Evolutionary conservation across 2,797 vertebrate species (phyloP).

Genomic region (Tapirus indicus): DNA sequence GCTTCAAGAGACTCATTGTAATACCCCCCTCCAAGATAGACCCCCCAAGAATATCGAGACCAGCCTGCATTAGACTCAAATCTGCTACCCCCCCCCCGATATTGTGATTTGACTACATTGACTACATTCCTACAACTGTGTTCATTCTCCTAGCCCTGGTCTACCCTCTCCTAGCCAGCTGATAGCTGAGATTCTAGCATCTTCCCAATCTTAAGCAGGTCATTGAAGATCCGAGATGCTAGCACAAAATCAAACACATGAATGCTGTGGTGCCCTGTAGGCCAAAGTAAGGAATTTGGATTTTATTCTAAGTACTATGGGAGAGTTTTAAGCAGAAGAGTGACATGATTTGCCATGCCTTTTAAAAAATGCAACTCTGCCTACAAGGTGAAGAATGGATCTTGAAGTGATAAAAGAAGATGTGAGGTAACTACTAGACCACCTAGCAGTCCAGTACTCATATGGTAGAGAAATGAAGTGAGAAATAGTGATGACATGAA

Average conservation of each 20-base stretch:
- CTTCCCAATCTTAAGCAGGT: background rate
- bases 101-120: background rate
- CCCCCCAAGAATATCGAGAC: background rate
- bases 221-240: background rate
- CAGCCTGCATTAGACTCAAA: background rate
- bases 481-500: background rate
- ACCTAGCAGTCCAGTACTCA: background rate
- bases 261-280: background rate
- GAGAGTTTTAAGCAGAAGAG: background rate
- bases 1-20: background rate
- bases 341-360: background rate
- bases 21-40: background rate
- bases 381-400: background rate
- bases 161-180: background rate
- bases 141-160: background rate
- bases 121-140: background rate
- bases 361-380: background rate
- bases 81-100: background rate
- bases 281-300: background rate
- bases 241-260: background rate
- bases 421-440: background rate
- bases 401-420: background rate
- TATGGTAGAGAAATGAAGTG: no score
- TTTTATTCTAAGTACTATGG: background rate
- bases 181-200: background rate